phyloP scores from a whole-genome alignment of 1,140 invertebrate species.

The Dreissena polymorpha region DNA sequence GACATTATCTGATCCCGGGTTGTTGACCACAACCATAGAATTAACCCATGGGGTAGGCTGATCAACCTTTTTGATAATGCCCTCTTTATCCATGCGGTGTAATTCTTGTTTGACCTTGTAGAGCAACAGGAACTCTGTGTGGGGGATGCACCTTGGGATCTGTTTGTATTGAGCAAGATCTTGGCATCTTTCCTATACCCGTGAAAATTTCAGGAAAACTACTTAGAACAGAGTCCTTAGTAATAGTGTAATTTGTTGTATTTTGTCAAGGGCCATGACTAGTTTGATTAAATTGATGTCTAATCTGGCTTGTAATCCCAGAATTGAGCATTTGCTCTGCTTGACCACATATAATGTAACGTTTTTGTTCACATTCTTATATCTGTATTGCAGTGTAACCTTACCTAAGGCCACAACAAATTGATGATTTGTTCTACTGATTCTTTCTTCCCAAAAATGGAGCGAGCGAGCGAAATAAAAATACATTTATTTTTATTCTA shows the following conservation, averaged over 20 bases:
- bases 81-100: conserved; percentile 53
- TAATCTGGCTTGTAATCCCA: background rate
- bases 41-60: conserved; percentile 80
- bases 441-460: too few relatives aligned
- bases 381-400: background rate
- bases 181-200: conserved; percentile 49
- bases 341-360: background rate
- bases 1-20: too few relatives aligned
- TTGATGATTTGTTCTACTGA: too few relatives aligned
- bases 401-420: too few relatives aligned
- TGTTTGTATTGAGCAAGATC: conserved; percentile 64
- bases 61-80: conserved; percentile 61
- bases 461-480: too few relatives aligned
- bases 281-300: background rate
- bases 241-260: background rate
- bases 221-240: conserved; percentile 8
- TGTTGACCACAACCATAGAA: conserved; percentile 68
- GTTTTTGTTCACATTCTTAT: background rate
- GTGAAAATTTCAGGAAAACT: conserved; percentile 55
- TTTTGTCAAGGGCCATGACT: background rate
- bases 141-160: conserved; percentile 57
- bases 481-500: too few relatives aligned
- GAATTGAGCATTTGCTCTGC: background rate
- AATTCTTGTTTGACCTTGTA: conserved; percentile 56
- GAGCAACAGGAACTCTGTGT: conserved; percentile 66